Base-by-base conservation (phyloP, 2,888 invertebrate species). In the Tolmerus cingulatus region DNA sequence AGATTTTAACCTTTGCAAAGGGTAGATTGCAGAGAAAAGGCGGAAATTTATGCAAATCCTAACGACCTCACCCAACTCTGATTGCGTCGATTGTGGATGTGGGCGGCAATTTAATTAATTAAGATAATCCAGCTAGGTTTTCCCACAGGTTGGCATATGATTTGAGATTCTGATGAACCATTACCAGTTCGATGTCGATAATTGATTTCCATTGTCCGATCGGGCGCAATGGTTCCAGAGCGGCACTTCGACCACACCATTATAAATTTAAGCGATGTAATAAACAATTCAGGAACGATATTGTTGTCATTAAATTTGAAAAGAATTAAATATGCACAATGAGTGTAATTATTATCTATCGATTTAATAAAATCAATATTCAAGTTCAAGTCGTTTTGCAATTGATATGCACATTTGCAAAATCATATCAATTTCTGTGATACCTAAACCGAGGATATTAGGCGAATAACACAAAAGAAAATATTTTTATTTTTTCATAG, bases 101-200 rank as follows among this genome's bases (percentile, higher is more conserved):
- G 40, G 51, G 87, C 34, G 66, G 85, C 86, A 82, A 77, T 78
- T 77, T 87, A 86, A 78, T 85, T 87, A 87, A 77, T 85, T 57
- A 79, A 78, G 87, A 74, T 76, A 77, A 87, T 85, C 74, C 66
- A 37, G 46, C 23, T 55, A 46, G 74, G 27, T 66, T 74, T 87
- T 78, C 74, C 51, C 82, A 43, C 74, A 74, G 84, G 76, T 74
- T 66, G 40, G 27, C 66, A 77, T 30, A 43, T 66, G 43, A 86
- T 86, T 76, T 76, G 40, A 66, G 78, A 77, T 51, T 86, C 19
- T 14, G 74, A 85, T 76, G n/a, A 76, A 76, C 43, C 78, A 78
- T 19, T 23, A 34, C 19, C 78, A 23, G 43, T 85, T 74, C 37
- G 51, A 57, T 77, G 37, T 27, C 37, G 34, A 76, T 57, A 78